phyloP scores from a whole-genome alignment of 1,140 invertebrate genomes.

The Scaptomyza montana region DNA sequence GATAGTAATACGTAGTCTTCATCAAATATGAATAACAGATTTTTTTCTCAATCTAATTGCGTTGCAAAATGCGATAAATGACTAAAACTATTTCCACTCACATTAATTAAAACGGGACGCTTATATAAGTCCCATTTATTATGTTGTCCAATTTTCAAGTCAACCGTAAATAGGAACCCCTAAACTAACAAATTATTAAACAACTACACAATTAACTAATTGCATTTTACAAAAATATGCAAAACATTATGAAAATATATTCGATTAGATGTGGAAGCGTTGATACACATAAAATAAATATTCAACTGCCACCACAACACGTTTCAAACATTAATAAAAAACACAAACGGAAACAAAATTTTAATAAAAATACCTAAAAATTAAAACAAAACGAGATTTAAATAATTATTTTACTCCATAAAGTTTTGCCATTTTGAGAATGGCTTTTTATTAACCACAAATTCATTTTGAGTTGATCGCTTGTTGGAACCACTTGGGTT shows the following conservation, averaged over 20 bases:
- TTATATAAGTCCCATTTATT: constrained; percentile 44
- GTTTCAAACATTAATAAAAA: constrained; percentile 59
- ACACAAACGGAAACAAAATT: constrained; percentile 47
- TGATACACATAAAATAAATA: constrained; percentile 29
- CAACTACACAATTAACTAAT: constrained; percentile 26
- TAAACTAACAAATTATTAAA: constrained; percentile 63
- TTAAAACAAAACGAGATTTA: constrained; percentile 14
- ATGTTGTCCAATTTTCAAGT: constrained; percentile 48
- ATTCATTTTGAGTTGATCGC: constrained; percentile 5
- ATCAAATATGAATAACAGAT: constrained; percentile 54
- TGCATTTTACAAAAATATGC: constrained; percentile 62
- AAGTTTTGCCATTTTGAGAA: constrained; percentile 58
- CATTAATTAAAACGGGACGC: constrained; percentile 46
- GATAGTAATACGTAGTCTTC: constrained; percentile 57
- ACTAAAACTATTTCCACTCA: constrained; percentile 63
- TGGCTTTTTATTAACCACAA: constrained; percentile 7
- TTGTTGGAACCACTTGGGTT: constrained; percentile 7
- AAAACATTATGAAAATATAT: constrained; percentile 41
- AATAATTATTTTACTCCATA: constrained; percentile 10
- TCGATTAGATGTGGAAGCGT: constrained; percentile 52
- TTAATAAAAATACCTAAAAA: constrained; percentile 69
- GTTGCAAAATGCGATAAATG: constrained; percentile 40
- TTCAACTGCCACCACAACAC: constrained; percentile 32
- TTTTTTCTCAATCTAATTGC: constrained; percentile 67
- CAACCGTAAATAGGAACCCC: constrained; percentile 34